These are phyloP conservation scores for Octomys mimax DNA, from an alignment of 2,797 vertebrate genomes.

Conservation along the genomic window DNA sequence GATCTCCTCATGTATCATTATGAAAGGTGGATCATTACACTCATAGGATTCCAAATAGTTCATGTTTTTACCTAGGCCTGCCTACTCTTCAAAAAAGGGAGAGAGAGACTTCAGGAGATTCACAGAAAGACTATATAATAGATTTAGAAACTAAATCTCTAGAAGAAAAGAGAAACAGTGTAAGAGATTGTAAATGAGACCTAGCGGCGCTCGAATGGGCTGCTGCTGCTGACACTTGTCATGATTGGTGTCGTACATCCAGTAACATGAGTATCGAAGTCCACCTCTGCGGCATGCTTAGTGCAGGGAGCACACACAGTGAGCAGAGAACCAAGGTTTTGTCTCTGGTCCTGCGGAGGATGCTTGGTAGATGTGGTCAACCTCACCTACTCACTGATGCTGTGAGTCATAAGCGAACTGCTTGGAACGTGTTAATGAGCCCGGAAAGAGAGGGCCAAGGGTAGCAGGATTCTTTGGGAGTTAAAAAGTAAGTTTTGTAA, in stretches of 20 bases:
- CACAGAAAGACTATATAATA: neutral
- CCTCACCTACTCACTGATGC: neutral
- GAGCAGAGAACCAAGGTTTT: neutral
- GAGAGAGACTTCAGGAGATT: neutral
- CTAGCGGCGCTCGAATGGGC: neutral
- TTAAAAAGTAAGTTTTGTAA: constrained; percentile 78
- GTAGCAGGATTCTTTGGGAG: constrained; percentile 78
- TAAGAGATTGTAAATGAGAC: constrained; percentile 10
- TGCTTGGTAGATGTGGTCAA: neutral
- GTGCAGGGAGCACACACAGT: neutral
- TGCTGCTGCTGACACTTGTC: neutral
- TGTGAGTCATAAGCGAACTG: neutral
- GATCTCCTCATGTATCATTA: neutral
- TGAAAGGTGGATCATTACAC: neutral
- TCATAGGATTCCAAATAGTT: neutral
- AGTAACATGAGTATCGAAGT: neutral
- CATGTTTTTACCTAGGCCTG: neutral
- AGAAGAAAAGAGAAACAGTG: neutral
- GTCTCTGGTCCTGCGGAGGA: neutral
- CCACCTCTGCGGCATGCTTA: neutral
- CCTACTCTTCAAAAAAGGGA: neutral
- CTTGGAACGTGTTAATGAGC: constrained; percentile 74
- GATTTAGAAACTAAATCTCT: neutral
- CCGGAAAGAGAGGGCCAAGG: constrained; percentile 70
- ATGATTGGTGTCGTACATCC: neutral